phyloP scores from a whole-genome alignment of 2,888 invertebrate species.

The Heliconius cydno region DNA sequence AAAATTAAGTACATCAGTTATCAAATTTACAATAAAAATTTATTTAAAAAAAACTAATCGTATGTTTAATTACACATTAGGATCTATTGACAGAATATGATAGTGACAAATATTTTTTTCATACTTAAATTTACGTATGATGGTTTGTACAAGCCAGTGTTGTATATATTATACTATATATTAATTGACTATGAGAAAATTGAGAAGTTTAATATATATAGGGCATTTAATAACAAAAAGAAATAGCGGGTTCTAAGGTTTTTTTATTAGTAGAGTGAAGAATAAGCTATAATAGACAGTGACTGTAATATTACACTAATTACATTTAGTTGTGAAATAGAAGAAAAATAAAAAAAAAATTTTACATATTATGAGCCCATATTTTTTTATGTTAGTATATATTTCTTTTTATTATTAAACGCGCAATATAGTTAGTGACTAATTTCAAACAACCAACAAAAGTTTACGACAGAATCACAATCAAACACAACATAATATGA shows the following conservation, averaged over 20 bases:
- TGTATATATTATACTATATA: constrained; percentile 19
- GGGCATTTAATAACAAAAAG: constrained; percentile 7
- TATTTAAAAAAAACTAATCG: background rate
- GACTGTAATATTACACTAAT: background rate
- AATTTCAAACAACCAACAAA: background rate
- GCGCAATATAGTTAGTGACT: background rate
- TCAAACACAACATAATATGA: background rate
- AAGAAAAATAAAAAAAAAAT: background rate
- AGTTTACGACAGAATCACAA: background rate
- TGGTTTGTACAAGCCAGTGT: constrained; percentile 39
- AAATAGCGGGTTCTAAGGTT: background rate
- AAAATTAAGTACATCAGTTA: constrained; percentile 4
- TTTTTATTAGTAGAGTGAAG: background rate
- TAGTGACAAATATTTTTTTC: constrained; percentile 2
- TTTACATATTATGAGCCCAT: background rate
- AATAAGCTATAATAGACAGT: background rate
- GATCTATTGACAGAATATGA: constrained; percentile 8
- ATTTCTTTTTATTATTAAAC: constrained; percentile 12
- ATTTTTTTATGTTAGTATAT: background rate
- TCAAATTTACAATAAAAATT: background rate
- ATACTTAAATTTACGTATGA: constrained; percentile 19
- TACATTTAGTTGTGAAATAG: background rate
- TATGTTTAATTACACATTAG: no score
- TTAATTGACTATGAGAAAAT: constrained; percentile 41
- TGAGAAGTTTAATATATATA: background rate